Percentiles rank a stretch among this genome's conserved stretches.
Conservation (phyloP, 2,113 vertebrate genomes). For the Oreocharis arfaki region DNA sequence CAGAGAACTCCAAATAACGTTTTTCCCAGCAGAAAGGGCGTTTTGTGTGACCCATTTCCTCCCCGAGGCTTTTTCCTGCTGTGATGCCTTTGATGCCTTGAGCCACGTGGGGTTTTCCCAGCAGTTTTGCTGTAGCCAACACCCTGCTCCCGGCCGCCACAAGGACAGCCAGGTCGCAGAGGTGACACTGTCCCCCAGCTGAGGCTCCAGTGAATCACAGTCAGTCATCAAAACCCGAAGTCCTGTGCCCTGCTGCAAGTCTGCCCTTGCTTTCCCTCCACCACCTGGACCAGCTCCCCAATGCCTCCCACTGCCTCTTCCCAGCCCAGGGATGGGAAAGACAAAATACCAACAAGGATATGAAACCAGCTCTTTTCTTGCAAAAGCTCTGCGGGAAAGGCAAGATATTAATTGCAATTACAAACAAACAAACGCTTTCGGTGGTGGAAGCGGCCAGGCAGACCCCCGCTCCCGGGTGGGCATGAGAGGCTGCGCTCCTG, state of each 20-base stretch:
- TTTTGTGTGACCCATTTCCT: not conserved
- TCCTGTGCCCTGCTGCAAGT: not conserved
- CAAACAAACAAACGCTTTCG: not conserved
- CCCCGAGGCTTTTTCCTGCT: fast-evolving
- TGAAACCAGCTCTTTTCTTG: not conserved
- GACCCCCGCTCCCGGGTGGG: not conserved
- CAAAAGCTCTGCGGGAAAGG: not conserved
- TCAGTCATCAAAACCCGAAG: not conserved
- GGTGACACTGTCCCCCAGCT: not conserved
- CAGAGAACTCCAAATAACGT: not conserved
- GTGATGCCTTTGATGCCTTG: not conserved
- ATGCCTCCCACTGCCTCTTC: not conserved
- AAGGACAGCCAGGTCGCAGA: not conserved
- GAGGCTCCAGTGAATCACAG: not conserved
- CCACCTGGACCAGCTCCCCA: not conserved
- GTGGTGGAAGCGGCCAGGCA: not conserved
- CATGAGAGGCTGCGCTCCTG: fast-evolving
- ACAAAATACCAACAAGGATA: not conserved
- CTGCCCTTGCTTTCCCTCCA: not conserved
- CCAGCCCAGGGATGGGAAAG: not conserved
- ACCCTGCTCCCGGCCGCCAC: fast-evolving
- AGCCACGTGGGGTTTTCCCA: not conserved
- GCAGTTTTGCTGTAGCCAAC: not conserved
- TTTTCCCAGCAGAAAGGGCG: not conserved
- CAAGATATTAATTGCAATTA: not conserved